A percentile compares a stretch with the other conserved stretches of the same genome.
Evolutionary conservation across 2,888 invertebrate species (phyloP).

Genomic region (Meghimatium bilineatum): DNA sequence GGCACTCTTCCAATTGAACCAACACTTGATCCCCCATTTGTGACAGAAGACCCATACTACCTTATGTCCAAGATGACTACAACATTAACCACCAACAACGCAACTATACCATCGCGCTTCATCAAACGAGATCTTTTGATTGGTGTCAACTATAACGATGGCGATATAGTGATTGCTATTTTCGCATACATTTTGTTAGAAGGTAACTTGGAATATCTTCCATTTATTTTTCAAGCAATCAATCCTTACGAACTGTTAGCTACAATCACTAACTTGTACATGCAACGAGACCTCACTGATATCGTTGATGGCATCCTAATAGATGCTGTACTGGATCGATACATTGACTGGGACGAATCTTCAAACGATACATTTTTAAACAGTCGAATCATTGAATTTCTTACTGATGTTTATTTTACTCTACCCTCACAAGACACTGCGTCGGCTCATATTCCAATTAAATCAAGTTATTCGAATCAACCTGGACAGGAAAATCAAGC

Average conservation of each 20-base stretch:
- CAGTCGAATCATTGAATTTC: not conserved
- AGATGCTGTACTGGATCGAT: not conserved
- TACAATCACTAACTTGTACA: not conserved
- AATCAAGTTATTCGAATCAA: not conserved
- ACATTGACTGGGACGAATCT: slow-evolving; percentile 19
- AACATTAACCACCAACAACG: too few species aligned
- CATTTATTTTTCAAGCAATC: not conserved
- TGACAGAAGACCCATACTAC: not conserved
- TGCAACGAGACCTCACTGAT: not conserved
- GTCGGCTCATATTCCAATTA: not conserved
- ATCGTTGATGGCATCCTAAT: not conserved
- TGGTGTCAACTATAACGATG: slow-evolving; percentile 15
- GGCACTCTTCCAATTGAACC: slow-evolving; percentile 15
- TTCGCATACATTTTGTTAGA: not conserved
- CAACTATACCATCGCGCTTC: not conserved
- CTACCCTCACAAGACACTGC: slow-evolving; percentile 19
- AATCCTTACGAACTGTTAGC: not conserved
- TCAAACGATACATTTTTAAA: not conserved
- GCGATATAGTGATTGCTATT: not conserved
- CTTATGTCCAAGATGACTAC: not conserved
- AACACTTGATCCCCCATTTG: not conserved
- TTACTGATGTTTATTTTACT: slow-evolving; percentile 22
- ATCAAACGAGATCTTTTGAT: slow-evolving; percentile 10
- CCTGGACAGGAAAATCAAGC: not conserved
- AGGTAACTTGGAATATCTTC: not conserved